Percentiles rank a stretch among this genome's conserved stretches.
phyloP scores from a whole-genome alignment of 2,113 vertebrate species.

The Excalfactoria chinensis region DNA sequence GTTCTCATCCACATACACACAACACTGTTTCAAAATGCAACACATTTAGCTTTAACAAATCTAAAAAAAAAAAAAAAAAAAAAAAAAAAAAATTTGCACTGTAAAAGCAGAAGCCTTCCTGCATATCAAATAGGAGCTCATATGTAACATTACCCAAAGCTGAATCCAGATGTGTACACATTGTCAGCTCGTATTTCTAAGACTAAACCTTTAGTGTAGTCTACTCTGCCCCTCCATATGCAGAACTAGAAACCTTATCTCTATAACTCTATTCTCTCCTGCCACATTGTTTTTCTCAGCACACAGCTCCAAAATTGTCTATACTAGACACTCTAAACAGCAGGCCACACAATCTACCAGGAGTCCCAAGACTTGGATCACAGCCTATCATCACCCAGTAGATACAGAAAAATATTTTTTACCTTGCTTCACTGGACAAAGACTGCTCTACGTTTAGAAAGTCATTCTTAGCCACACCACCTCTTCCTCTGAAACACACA shows the following conservation, averaged over 20 bases:
- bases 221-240: background rate
- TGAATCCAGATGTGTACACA: background rate
- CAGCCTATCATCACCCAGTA: background rate
- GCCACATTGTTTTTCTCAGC: background rate
- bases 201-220: background rate
- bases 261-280: background rate
- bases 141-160: background rate
- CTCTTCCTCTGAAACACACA: background rate
- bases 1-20: background rate
- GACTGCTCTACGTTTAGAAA: background rate
- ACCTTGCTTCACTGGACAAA: background rate
- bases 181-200: background rate
- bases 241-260: background rate
- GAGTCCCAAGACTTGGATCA: background rate
- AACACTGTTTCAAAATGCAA: background rate
- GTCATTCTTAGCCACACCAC: background rate
- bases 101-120: background rate
- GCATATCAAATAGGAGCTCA: background rate
- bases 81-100: background rate
- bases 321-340: background rate
- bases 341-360: background rate
- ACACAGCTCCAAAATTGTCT: background rate
- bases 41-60: background rate
- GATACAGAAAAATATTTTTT: background rate
- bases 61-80: background rate